Base-by-base conservation (phyloP, 2,113 vertebrate genomes). In the Sialia sialis region DNA sequence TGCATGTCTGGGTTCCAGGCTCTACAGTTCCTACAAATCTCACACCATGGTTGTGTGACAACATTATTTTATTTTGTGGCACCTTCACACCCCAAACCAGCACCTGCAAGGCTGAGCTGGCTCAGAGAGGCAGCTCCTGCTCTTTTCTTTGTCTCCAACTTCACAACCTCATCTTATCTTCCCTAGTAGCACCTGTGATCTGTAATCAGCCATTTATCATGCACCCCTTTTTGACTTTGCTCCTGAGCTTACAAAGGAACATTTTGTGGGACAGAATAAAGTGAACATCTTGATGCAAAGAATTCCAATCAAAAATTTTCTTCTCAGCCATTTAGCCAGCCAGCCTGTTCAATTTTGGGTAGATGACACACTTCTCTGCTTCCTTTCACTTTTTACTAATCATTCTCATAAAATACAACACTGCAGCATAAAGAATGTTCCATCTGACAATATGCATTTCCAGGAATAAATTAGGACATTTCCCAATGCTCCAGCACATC, bases 401-500 rank as follows among this genome's bases (percentile, higher is more conserved):
- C 72, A 18, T 52, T 77, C 56, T 49, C 8, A 10, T 83, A 70
- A 76, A 85, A 81, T 60, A 90, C 67, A 78, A 41, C 30, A 51
- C 20, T 4, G 11, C 78, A 84, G 66, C 72, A 84, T 84, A 95
- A 93, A 88, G 86, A 46, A 51, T 73, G 63, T 95, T 93, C 85
- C 63, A 18, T 70, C 84, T 96, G 63, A 94, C 83, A 94, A 78
- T 89, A 83, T 75, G 91, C 77, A 55, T 69, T 97, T 96, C 81
- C 73, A 83, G 83, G 84, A 95, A 95, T 84, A 93, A 96, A 96
- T 91, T 63, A 95, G 95, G 84, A 44, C 86, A 92, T 95, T 97
- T 89, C 95, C 93, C 91, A 84, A 16, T 58, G 93, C 90, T 90
- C 77, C 62, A 80, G 76, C 49, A 69, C 86, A 95, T 96, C 82